Evolutionary conservation across 2,113 vertebrate species (phyloP), one percentile per base, ranked within the genome.

Genomic region (Lepisosteus osseus): DNA sequence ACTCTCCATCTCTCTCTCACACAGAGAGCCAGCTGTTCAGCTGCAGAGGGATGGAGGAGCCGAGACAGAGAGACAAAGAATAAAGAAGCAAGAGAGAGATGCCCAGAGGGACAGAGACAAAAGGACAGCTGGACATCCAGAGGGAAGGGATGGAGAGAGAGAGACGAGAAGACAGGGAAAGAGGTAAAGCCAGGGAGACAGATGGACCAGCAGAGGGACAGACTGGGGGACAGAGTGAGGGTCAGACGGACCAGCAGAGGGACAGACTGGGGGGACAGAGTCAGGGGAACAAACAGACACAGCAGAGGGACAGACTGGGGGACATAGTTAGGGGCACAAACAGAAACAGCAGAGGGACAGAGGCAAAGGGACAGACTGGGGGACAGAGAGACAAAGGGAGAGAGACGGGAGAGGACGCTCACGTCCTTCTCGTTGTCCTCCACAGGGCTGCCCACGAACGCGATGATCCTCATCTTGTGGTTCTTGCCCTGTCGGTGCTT

Each of bases 401-500:
- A 0, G 44, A 7, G 0, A 29, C 29, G 2, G 29, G 29, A 29
- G 29, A 61, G 13, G 11, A 11, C 6, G 90, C 96, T 93, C 86
- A 97, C 97, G 0, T 99, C 97, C 81, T 98, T 99, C 86, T 99
- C 97, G 0, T 90, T 95, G 72, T 99, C 96, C 68, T 96, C 95
- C 67, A 99, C 95, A 0, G 97, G 97, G 84, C 97, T 99, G 7
- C 97, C 97, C 4, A 99, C 95, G 17, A 99, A 99, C 71, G 95
- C 97, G 0, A 99, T 95, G 87, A 99, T 98, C 9, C 97, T 89
- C 95, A 98, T 98, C 88, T 99, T 99, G 87, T 99, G 97, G 80
- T 99, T 99, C 87, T 99, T 99, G 62, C 97, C 97, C 75, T 99
- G 97, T 69, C 97, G 93, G 81, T 99, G 97, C 76, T 98, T 99